Evolutionary conservation across 2,888 invertebrate species (phyloP), one percentile per base, ranked within the genome.

Genomic region (Lamproptera curius): DNA sequence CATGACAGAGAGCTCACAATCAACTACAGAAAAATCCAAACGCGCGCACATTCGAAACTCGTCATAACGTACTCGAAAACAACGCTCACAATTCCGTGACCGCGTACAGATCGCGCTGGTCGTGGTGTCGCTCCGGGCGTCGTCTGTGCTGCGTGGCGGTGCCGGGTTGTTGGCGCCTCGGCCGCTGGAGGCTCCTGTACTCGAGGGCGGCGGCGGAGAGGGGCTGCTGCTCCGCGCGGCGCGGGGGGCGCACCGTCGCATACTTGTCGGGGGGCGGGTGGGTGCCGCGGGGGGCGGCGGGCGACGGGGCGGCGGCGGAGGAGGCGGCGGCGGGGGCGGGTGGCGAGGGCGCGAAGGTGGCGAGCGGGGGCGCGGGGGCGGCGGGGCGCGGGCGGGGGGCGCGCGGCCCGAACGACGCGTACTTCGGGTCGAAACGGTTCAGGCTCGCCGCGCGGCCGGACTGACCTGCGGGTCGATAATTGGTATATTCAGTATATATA

Each of bases 31-130:
- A n/a, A n/a, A n/a, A n/a, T n/a, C n/a, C 5, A 6, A 23, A 6
- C 23, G 23, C 8, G 23, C 8, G 23, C 5, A 6, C 23, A 23
- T 4, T 23, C 23, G 23, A 23, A 23, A 23, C 4, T 23, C 23
- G 23, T 6, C 23, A 6, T n/a, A n/a, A n/a, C n/a, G n/a, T n/a
- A n/a, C n/a, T n/a, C n/a, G n/a, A n/a, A n/a, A n/a, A n/a, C n/a
- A 39, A 3, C 88, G 70, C 93, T 45, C 58, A 62, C 57, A 63
- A 55, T 42, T 63, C 93, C 46, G 95, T 93, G 57, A 95, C 93
- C 41, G 94, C 94, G 70, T 94, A 94, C 56, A 94, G 72, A 71
- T 92, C 90, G 46, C 89, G 83, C 52, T 85, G 81, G 61, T 84
- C 89, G 57, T 78, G 75, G 14, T 61, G 63, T 42, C 54, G 39